Percentiles rank a stretch among this genome's conserved stretches.
Conservation (phyloP, 2,797 vertebrate genomes). For the Anabacerthia variegaticeps region DNA sequence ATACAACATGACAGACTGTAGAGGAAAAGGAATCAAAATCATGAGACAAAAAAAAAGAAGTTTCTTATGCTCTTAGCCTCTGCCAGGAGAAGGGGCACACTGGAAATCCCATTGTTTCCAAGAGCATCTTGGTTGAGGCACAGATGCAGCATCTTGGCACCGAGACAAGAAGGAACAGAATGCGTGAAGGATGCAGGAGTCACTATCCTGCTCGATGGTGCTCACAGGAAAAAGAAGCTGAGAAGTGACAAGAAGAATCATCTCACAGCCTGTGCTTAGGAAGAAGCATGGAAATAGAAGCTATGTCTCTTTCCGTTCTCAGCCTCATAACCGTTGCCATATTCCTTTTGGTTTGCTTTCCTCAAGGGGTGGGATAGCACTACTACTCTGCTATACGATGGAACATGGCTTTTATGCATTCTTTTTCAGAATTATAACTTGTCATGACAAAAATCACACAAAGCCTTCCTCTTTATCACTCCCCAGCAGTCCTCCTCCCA, state of each 20-base stretch:
- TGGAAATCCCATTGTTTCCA: conserved; percentile 31
- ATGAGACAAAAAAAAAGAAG: background rate
- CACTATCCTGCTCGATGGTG: background rate
- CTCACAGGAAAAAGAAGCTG: conserved; percentile 32
- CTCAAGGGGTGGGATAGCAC: background rate
- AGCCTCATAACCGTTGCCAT: background rate
- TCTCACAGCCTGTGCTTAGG: background rate
- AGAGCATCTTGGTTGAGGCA: conserved; percentile 1
- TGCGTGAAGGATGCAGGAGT: conserved; percentile 62
- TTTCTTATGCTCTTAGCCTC: conserved; percentile 34
- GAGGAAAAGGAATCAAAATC: conserved; percentile 42
- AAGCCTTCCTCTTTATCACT: background rate
- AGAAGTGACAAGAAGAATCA: conserved; percentile 39
- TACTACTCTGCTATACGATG: background rate
- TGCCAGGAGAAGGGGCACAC: conserved; percentile 19
- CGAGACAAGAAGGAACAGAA: conserved; percentile 30
- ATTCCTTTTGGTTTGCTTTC: background rate
- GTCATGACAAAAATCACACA: background rate
- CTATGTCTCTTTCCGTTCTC: background rate
- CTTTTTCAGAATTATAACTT: background rate
- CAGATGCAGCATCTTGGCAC: conserved; percentile 54
- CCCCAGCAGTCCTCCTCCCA: background rate
- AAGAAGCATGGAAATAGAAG: background rate
- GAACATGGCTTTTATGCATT: accelerated
- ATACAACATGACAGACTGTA: conserved; percentile 8